A percentile compares a stretch with the other conserved stretches of the same genome.
phyloP scores from a whole-genome alignment of 2,797 vertebrate genomes.

The Sebastes aleutianus region DNA sequence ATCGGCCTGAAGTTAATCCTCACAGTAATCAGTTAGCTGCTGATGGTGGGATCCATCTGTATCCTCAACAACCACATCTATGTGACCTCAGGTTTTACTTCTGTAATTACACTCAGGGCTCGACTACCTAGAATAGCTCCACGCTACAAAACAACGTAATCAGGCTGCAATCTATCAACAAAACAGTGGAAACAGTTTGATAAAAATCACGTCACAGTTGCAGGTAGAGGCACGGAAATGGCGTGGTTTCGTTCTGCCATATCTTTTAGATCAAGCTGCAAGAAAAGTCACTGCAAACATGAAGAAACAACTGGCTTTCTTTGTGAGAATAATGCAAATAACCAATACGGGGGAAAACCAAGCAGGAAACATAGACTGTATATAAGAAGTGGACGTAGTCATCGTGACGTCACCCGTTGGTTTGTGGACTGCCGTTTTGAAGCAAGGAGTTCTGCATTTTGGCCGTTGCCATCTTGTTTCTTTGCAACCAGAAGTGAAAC shows the following conservation, averaged over 20 bases:
- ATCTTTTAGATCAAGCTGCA: conserved; percentile 7
- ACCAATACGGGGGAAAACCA: background rate
- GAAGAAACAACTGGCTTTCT: background rate
- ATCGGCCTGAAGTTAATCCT: background rate
- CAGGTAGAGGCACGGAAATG: background rate
- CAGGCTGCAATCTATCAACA: background rate
- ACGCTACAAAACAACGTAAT: background rate
- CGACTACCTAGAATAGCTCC: background rate
- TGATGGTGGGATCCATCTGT: background rate
- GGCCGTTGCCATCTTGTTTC: too few species aligned
- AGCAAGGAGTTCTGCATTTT: too few species aligned
- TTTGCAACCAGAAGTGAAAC: too few species aligned
- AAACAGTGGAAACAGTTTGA: conserved; percentile 3
- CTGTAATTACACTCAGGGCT: background rate
- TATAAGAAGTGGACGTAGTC: too few species aligned
- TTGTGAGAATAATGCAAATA: conserved; percentile 1
- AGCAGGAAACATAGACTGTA: background rate
- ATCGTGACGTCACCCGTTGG: too few species aligned
- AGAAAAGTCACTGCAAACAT: background rate
- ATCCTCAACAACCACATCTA: background rate
- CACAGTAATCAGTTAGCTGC: background rate
- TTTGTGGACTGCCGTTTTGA: too few species aligned
- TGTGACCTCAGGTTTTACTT: conserved; percentile 12
- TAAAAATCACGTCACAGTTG: background rate
- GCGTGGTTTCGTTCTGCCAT: conserved; percentile 1